phyloP scores from a whole-genome alignment of 2,888 invertebrate genomes.

The Invenusta paracnida region DNA sequence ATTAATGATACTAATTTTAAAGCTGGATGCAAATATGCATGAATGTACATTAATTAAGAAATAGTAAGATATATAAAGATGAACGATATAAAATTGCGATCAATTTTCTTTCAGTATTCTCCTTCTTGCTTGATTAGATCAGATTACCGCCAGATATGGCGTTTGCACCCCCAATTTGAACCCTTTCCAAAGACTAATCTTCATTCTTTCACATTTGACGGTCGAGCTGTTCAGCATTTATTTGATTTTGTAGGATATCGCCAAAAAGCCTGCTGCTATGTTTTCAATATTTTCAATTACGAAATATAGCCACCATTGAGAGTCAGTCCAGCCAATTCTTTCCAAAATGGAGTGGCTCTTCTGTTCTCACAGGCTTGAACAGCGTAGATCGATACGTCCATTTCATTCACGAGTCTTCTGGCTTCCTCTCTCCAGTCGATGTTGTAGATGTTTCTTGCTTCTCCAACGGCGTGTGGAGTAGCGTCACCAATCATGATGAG shows the following conservation, averaged over 20 bases:
- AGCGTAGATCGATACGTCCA: conserved; percentile 41
- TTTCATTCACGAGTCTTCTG: conserved; percentile 48
- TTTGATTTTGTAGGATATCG: conserved; percentile 56
- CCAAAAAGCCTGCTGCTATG: conserved; percentile 55
- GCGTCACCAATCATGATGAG: conserved; percentile 56
- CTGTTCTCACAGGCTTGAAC: conserved; percentile 24
- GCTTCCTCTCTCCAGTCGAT: conserved; percentile 53
- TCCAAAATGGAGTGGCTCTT: conserved; percentile 49
- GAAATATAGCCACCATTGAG: conserved; percentile 51
- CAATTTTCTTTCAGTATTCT: too few relatives aligned
- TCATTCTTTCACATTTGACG: too few relatives aligned
- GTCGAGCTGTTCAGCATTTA: too few relatives aligned
- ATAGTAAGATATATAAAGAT: too few relatives aligned
- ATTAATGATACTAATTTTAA: too few relatives aligned
- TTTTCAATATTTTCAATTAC: conserved; percentile 51
- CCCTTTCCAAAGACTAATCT: too few relatives aligned
- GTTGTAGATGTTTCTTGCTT: conserved; percentile 49
- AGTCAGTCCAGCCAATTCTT: conserved; percentile 49
- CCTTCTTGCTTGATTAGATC: too few relatives aligned
- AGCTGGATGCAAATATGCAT: too few relatives aligned
- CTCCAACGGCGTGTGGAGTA: conserved; percentile 51
- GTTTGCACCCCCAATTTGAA: too few relatives aligned
- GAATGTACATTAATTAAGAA: too few relatives aligned
- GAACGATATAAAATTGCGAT: too few relatives aligned
- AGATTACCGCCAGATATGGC: too few relatives aligned